These are phyloP conservation scores for Diachasmimorpha longicaudata DNA, from an alignment of 1,140 invertebrate species.

Conservation along the genomic window DNA sequence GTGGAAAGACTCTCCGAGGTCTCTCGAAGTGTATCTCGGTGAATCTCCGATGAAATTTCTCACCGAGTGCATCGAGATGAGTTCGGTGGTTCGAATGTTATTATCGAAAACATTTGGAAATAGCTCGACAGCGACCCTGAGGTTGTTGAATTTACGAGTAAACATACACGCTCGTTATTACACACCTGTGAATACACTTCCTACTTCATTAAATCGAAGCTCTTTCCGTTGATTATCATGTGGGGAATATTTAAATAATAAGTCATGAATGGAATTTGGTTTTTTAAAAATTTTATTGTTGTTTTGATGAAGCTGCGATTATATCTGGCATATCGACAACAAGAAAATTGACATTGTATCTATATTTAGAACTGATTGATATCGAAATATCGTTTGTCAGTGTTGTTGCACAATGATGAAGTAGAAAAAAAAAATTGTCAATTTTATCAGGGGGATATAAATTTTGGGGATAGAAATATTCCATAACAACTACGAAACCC, in stretches of 20 bases:
- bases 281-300: too few species aligned
- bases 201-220: background rate
- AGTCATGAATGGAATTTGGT: too few species aligned
- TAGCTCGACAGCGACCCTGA: background rate
- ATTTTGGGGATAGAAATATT: too few species aligned
- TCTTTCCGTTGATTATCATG: background rate
- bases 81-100: background rate
- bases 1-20: slow-evolving; percentile 2
- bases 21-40: background rate
- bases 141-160: background rate
- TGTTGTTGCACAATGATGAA: background rate
- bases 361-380: too few species aligned
- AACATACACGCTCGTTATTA: background rate
- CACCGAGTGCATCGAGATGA: background rate
- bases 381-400: too few species aligned
- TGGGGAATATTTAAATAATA: too few species aligned
- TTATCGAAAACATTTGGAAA: background rate
- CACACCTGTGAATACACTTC: background rate
- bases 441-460: too few species aligned
- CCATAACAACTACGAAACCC: too few species aligned
- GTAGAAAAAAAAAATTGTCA: too few species aligned
- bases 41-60: background rate
- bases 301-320: too few species aligned
- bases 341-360: too few species aligned
- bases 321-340: too few species aligned